phyloP scores from a whole-genome alignment of 2,888 invertebrate species.

The Drosophila koepferae region DNA sequence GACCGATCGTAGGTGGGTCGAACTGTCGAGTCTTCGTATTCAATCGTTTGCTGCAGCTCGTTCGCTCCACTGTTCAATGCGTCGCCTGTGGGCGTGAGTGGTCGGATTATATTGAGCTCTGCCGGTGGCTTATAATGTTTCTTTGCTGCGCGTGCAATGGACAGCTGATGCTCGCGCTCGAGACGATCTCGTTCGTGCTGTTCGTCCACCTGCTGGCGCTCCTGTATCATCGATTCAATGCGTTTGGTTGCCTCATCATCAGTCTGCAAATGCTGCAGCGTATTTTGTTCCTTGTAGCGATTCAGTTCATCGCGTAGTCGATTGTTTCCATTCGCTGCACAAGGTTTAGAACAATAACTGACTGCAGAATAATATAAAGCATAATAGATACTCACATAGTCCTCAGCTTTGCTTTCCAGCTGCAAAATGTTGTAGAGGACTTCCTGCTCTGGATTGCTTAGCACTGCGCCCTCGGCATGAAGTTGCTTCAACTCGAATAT shows the following conservation, averaged over 20 bases:
- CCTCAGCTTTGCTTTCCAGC: slow-evolving; percentile 87
- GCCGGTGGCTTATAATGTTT: slow-evolving; percentile 81
- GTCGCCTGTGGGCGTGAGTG: slow-evolving; percentile 6
- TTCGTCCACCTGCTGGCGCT: slow-evolving; percentile 86
- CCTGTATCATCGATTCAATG: slow-evolving; percentile 86
- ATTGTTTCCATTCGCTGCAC: slow-evolving; percentile 87
- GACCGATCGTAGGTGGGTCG: slow-evolving; percentile 88
- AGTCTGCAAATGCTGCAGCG: slow-evolving; percentile 80
- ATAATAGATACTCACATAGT: slow-evolving; percentile 85
- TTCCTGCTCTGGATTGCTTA: slow-evolving; percentile 86
- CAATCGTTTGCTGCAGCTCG: slow-evolving; percentile 1
- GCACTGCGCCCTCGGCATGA: slow-evolving; percentile 85
- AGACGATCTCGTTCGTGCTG: slow-evolving; percentile 86
- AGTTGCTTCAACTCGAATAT: slow-evolving; percentile 81
- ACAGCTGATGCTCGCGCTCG: slow-evolving; percentile 86
- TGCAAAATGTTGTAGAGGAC: slow-evolving; percentile 87
- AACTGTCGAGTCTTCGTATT: slow-evolving; percentile 20
- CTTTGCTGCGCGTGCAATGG: slow-evolving; percentile 86
- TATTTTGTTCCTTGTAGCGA: slow-evolving; percentile 86
- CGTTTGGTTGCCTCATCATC: slow-evolving; percentile 84
- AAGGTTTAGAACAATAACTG: not conserved
- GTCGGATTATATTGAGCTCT: slow-evolving; percentile 15
- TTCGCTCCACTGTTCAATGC: not conserved
- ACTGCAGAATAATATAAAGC: not conserved
- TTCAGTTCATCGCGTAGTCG: slow-evolving; percentile 87